A percentile compares a stretch with the other conserved stretches of the same genome.
Conservation (phyloP, 2,113 vertebrate species). For the Anoplopoma fimbria region DNA sequence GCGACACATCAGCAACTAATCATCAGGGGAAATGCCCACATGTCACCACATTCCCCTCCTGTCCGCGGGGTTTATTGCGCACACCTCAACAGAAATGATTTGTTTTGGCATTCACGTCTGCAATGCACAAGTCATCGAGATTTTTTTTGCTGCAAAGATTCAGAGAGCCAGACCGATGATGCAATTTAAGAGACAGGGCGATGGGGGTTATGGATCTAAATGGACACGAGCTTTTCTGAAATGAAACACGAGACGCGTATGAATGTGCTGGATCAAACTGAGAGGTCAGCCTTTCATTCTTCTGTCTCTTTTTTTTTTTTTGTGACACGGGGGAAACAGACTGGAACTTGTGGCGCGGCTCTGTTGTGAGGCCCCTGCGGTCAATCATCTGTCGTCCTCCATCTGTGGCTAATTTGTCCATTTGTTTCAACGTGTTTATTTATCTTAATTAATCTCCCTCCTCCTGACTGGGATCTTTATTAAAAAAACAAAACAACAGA, state of each 20-base stretch:
- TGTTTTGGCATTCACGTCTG: slow-evolving; percentile 1
- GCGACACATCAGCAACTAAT: slow-evolving; percentile 24
- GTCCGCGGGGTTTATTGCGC: neutral
- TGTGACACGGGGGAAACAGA: neutral
- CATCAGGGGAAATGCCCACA: neutral
- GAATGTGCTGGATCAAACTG: neutral
- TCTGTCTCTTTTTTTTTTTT: too few relatives aligned
- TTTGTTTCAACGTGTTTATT: slow-evolving; percentile 28
- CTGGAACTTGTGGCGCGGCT: slow-evolving; percentile 19
- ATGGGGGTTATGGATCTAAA: neutral
- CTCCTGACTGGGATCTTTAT: slow-evolving; percentile 27
- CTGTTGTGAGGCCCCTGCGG: neutral
- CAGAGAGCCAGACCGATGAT: slow-evolving; percentile 5
- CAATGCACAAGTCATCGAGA: neutral
- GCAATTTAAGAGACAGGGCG: neutral
- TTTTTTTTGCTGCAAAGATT: neutral
- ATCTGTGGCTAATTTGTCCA: slow-evolving; percentile 41
- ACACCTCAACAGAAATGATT: neutral
- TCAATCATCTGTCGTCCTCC: slow-evolving; percentile 10
- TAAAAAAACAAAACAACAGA: too few relatives aligned
- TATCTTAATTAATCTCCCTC: slow-evolving; percentile 60
- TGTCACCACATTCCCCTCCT: neutral
- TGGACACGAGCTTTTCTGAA: neutral
- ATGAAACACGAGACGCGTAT: neutral
- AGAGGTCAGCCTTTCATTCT: neutral